phyloP scores from a whole-genome alignment of 2,113 vertebrate species.

The Scortum barcoo region DNA sequence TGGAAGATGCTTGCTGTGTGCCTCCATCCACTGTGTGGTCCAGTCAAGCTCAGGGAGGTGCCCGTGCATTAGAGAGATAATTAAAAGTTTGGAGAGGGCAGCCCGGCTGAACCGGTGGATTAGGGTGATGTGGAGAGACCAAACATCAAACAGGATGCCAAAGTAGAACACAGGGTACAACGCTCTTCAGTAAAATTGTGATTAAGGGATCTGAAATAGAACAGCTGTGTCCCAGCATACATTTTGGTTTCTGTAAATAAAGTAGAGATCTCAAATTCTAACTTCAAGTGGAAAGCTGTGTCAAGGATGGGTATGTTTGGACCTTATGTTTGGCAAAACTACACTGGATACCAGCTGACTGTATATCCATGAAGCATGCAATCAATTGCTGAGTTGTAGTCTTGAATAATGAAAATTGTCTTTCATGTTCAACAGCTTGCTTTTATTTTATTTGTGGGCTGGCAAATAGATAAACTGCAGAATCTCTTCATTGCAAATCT shows the following conservation, averaged over 20 bases:
- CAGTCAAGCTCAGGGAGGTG: conserved; percentile 53
- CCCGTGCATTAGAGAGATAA: conserved; percentile 66
- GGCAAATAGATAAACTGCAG: neutral
- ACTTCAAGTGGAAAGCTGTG: conserved; percentile 6
- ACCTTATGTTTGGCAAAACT: neutral
- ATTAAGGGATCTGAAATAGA: conserved; percentile 41
- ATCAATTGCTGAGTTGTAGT: neutral
- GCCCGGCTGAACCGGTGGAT: conserved; percentile 40
- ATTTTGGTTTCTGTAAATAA: conserved; percentile 19
- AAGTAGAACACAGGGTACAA: conserved; percentile 36
- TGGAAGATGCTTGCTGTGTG: conserved; percentile 15
- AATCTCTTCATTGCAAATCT: neutral
- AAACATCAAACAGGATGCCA: conserved; percentile 44
- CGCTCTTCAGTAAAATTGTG: conserved; percentile 17
- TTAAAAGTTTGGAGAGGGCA: conserved; percentile 54
- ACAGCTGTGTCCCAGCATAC: conserved; percentile 13
- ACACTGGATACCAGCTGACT: neutral
- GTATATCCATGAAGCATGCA: neutral
- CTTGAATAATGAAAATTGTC: neutral
- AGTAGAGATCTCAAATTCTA: neutral
- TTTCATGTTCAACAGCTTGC: neutral
- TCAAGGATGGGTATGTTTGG: neutral
- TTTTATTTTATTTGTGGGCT: neutral
- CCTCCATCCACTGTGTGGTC: conserved; percentile 50
- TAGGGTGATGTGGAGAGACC: conserved; percentile 24